Evolutionary conservation across 2,113 vertebrate species (phyloP), one percentile per base, ranked within the genome.

Genomic region (Phaetusa simplex): DNA sequence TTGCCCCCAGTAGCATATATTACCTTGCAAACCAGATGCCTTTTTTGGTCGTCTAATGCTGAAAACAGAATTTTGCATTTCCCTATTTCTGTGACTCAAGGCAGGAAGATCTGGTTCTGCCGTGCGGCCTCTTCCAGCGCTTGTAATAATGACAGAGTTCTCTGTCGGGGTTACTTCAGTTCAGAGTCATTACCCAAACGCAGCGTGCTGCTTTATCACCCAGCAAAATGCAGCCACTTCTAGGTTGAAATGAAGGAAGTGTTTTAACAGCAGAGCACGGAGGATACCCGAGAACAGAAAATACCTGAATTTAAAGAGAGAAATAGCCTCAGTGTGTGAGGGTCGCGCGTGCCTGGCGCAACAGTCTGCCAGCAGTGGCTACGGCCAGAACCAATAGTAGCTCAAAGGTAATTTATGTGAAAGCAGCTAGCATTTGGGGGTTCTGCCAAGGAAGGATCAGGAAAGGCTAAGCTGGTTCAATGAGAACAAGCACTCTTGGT

Each of bases 21-120:
- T 74, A 76, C 52, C 36, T 85, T 82, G n/a, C 29, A 92, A 94
- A 89, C 18, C 32, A 69, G 38, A 72, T 58, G 50, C 7, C n/a
- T 66, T 87, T 77, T 89, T 62, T 52, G 5, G 20, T n/a, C 62
- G 19, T 55, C 50, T 80, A 80, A 66, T 13, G 21, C 58, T 77
- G 81, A 94, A 96, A 87, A 52, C n/a, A 66, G 36, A 90, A 58
- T 72, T 91, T 69, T 80, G 22, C 49, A 89, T 87, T 97, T 97
- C 92, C 47, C 14, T n/a, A 14, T 70, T 88, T 92, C 34, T 86
- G 71, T 89, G 88, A 72, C 78, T 89, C 73, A 76, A 59, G 61
- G 55, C 17, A 56, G 40, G 88, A 91, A 87, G 93, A 91, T 91
- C 70, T 89, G 70, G 49, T 94, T 95, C 74, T 90, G 77, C 45